Base-by-base conservation (phyloP, 2,797 vertebrate species). In the Sebastes dallii region DNA sequence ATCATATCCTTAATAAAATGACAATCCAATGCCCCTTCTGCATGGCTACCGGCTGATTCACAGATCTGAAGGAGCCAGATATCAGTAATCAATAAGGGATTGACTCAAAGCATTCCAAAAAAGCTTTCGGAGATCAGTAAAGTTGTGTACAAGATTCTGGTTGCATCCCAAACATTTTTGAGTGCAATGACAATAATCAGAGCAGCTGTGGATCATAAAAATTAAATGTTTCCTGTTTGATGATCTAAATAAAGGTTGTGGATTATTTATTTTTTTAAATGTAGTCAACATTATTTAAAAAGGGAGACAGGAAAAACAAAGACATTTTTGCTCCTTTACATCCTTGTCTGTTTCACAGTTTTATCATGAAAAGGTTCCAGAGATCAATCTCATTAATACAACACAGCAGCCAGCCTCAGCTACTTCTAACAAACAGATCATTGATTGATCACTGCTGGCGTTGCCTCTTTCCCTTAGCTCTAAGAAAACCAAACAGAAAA, bases 331-430 rank as follows among this genome's bases (percentile, higher is more conserved):
- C 32, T 75, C 66, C 65, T 76, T 74, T 75, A 72, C 64, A 12
- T 78, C 71, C 62, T 34, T 29, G 20, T 70, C 16, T 73, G 71
- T 72, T 81, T 70, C 73, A 64, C 46, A 52, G 64, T 58, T 85
- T 85, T 68, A 87, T 54, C 66, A 24, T 75, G 77, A 91, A 86
- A 82, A 71, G 65, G 54, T 73, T 86, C 77, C 71, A 86, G 29
- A 59, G 84, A 93, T 93, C 87, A 90, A 83, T 82, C 66, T 84
- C 34, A 39, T 74, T 24, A 86, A 88, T 61, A 90, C 76, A 82
- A 84, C 76, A 77, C 74, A 91, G 87, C 75, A 85, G 80, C 74
- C 60, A 87, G 73, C 32, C 46, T 84, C 68, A 54, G 86, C 72
- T 70, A 66, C 62, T 70, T 81, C 66, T n/a, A 68, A 85, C 82